Base-by-base conservation (phyloP, 1,140 invertebrate species). In the Macrocentrus cingulum region DNA sequence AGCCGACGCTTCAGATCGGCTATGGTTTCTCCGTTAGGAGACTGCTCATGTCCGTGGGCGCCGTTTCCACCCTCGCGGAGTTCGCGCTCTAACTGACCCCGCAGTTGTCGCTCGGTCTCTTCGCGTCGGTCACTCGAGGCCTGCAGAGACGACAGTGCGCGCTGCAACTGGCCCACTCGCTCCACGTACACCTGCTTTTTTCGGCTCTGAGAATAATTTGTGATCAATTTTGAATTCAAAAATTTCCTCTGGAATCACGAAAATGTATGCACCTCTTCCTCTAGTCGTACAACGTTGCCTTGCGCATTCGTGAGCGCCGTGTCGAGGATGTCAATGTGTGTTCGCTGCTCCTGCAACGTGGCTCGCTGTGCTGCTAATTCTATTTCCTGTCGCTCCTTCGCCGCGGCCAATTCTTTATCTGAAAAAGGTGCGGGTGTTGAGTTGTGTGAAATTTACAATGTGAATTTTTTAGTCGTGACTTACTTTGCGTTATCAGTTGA, bases 311-410 rank as follows among this genome's bases (percentile, higher is more conserved):
- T 92, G 20, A 97, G 80, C 37, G 94, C 94, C 19, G 88, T 92
- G 70, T 97, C 94, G 23, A 97, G 81, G 64, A 97, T 94, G 67
- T 94, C 92, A 70, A 97, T 95, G 76, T 96, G 92, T 13, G 90
- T 92, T 59, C 92, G 82, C 76, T 96, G 94, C 73, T 97, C 93
- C 70, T 95, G 89, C 37, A 96, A 75, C 15, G 92, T 95, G 16
- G 90, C 91, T 67, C 90, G 81, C 74, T 95, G 92, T 0, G 92
- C 92, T 20, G 89, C 86, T 59, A 96, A 81, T 80, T 97, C 94
- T 41, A 95, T 91, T 80, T 96, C 92, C 74, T 95, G 91, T 46
- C 92, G 79, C 75, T 96, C 93, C 76, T 94, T 94, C 13, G 88
- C 87, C 41, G 89, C 90, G 29, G 87, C 84, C 61, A 94, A 80